These are phyloP conservation scores for Cheumatopsyche charites DNA, from an alignment of 1,140 invertebrate species.

Conservation along the genomic window DNA sequence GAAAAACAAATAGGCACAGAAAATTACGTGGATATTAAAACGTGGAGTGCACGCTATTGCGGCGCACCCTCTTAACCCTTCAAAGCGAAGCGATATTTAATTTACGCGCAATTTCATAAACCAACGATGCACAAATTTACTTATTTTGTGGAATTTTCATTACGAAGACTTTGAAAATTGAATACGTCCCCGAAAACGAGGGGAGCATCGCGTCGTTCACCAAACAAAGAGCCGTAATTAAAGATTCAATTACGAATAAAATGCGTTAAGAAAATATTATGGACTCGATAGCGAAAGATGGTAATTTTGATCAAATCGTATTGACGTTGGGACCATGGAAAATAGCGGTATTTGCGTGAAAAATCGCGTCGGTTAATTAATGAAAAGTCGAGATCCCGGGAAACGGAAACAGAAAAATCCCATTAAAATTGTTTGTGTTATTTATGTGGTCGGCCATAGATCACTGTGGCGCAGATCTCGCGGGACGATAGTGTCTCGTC, in stretches of 20 bases:
- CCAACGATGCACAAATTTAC: not conserved
- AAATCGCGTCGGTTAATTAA: conserved; percentile 18
- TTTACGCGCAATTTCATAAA: conserved; percentile 8
- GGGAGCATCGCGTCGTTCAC: not conserved
- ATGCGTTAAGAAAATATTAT: not conserved
- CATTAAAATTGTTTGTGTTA: conserved; percentile 43
- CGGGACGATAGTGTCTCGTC: conserved; percentile 41
- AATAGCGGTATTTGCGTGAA: not conserved
- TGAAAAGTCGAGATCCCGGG: conserved; percentile 14
- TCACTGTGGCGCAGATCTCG: conserved; percentile 43
- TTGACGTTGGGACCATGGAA: too few relatives aligned
- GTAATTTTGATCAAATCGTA: too few relatives aligned
- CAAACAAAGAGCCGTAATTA: conserved; percentile 5
- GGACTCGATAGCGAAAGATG: not conserved
- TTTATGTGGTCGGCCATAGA: conserved; percentile 44
- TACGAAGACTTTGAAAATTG: not conserved
- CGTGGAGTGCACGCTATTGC: not conserved
- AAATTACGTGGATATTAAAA: too few relatives aligned
- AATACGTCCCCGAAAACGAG: too few relatives aligned
- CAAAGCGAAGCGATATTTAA: not conserved
- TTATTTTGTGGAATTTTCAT: not conserved
- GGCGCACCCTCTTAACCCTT: not conserved
- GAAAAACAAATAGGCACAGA: too few relatives aligned
- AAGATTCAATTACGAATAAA: not conserved
- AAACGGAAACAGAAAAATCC: conserved; percentile 42